Evolutionary conservation across 1,140 invertebrate species (phyloP).

Genomic region (Pollicipes pollicipes): DNA sequence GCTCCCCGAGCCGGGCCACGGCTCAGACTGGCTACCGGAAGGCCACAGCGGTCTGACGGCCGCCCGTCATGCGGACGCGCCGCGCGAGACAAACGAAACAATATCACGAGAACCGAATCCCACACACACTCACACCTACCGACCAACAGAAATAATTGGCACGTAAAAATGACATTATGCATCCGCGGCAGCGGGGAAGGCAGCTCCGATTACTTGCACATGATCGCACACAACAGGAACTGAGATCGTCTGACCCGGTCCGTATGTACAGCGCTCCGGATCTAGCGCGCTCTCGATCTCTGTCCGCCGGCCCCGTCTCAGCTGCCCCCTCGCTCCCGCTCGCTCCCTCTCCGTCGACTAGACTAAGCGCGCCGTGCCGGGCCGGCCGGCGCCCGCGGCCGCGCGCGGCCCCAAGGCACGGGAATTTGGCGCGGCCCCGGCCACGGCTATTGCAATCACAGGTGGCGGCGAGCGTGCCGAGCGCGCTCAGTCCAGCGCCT

Average conservation of each 20-base stretch:
- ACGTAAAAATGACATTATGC: constrained; percentile 1
- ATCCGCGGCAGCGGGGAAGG: not conserved
- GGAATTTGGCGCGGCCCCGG: not conserved
- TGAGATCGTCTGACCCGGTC: not conserved
- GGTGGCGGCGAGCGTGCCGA: not conserved
- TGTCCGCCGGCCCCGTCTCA: not conserved
- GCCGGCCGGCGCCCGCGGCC: too few relatives aligned
- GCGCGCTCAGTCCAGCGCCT: constrained; percentile 33
- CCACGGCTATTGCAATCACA: not conserved
- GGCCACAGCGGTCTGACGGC: too few relatives aligned
- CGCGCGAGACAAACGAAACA: not conserved
- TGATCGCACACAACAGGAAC: not conserved
- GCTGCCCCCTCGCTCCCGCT: not conserved
- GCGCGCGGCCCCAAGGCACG: not conserved
- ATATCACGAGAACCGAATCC: not conserved
- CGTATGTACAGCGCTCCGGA: too few relatives aligned
- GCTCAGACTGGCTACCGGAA: too few relatives aligned
- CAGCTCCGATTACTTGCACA: not conserved
- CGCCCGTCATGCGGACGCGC: too few relatives aligned
- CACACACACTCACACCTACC: not conserved
- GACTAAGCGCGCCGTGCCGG: not conserved
- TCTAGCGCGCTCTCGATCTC: too few relatives aligned
- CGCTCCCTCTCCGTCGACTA: not conserved
- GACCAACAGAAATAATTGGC: constrained; percentile 1
- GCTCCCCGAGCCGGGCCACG: too few relatives aligned